These are phyloP conservation scores for Trachelus iudaicus DNA, from an alignment of 2,888 invertebrate genomes.

Conservation along the genomic window DNA sequence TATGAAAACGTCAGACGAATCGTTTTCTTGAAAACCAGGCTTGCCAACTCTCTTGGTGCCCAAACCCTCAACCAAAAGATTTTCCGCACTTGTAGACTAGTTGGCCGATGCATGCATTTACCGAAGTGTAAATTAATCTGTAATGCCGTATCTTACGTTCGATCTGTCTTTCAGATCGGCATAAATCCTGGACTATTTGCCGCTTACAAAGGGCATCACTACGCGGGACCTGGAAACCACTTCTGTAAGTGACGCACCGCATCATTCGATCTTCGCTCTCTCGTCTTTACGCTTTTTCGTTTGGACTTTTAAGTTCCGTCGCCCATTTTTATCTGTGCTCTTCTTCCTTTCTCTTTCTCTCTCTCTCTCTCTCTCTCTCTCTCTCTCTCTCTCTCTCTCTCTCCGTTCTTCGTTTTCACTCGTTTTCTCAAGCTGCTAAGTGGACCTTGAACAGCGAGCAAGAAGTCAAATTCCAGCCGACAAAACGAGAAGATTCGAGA, in stretches of 20 bases:
- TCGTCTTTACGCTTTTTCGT: neutral
- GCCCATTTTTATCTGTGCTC: neutral
- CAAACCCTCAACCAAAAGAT: too few species aligned
- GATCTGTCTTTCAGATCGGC: conserved; percentile 80
- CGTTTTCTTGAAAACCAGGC: too few species aligned
- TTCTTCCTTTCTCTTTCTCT: neutral
- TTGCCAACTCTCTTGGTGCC: too few species aligned
- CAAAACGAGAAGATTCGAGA: too few species aligned
- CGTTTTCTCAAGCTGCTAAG: too few species aligned
- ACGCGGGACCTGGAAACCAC: conserved; percentile 98
- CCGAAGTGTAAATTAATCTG: too few species aligned
- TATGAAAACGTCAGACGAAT: too few species aligned
- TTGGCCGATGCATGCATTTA: neutral
- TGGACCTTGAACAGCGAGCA: too few species aligned
- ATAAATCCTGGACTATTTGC: conserved; percentile 98
- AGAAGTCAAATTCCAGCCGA: too few species aligned
- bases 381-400: neutral
- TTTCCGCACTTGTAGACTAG: neutral
- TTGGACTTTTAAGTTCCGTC: neutral
- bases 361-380: neutral
- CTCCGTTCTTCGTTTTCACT: too few species aligned
- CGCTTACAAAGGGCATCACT: conserved; percentile 98
- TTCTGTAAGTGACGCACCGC: conserved; percentile 78
- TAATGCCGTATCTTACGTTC: neutral
- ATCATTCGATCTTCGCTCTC: neutral